Conservation (phyloP, 2,113 vertebrate species). For the Centropus unirufus region DNA sequence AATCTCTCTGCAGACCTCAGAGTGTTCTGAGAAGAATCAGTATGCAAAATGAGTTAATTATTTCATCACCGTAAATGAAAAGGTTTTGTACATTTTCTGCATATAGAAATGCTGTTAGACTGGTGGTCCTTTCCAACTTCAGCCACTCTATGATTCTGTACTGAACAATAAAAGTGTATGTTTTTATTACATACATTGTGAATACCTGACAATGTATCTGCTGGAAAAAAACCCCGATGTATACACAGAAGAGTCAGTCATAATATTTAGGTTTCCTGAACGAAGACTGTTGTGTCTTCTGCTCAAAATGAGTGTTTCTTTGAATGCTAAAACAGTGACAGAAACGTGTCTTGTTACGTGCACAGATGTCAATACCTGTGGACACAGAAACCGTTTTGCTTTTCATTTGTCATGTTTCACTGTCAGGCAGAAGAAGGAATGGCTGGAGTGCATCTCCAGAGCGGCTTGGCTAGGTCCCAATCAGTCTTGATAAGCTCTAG, state of each 20-base stretch:
- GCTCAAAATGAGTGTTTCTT: background rate
- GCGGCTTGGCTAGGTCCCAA: background rate
- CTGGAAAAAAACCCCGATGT: background rate
- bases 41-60: background rate
- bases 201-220: background rate
- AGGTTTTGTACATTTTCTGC: background rate
- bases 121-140: background rate
- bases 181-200: background rate
- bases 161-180: background rate
- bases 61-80: background rate
- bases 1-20: background rate
- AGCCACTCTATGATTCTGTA: too few relatives aligned
- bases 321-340: background rate
- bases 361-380: background rate
- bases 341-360: background rate
- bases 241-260: background rate
- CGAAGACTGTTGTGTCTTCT: background rate
- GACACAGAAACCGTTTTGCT: background rate
- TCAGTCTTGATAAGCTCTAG: background rate
- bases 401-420: background rate
- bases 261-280: background rate
- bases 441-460: background rate
- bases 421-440: background rate
- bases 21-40: background rate
- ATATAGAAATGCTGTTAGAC: background rate